Evolutionary conservation across 2,888 invertebrate genomes (phyloP), one percentile per base, ranked within the genome.

Genomic region (Apodemia mormo): DNA sequence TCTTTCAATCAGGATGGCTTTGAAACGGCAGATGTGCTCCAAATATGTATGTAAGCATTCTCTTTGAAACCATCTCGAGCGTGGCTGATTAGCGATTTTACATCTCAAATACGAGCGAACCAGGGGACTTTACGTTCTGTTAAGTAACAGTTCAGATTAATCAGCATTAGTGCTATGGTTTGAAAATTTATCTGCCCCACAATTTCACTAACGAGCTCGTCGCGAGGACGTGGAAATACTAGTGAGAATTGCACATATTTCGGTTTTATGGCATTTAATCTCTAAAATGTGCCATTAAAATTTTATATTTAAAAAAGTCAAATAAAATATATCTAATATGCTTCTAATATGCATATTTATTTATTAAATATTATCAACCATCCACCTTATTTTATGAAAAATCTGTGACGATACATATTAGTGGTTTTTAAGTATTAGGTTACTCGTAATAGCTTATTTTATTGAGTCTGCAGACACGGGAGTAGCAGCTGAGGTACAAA

Each of bases 1-100:
- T 72, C 76, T 76, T 78, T 75, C 76, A 78, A 77, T 77, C 77
- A 77, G 73, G 68, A 70, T 56, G 67, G 71, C 71, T 75, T 76
- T 75, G 73, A 72, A 71, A 67, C 61, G 49, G 65, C 70, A 64
- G 29, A 49, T 64, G 33, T 37, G 67, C 52, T 67, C 52, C 54
- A 52, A 33, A 67, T 37, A 54, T 67, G 65, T 37, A 54, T 67
- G 65, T 65, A 66, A 68, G 68, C 68, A 61, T 70, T 70, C 69
- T 70, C 71, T 69, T 72, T 70, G 74, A 69, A 70, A 69, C 54
- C 68, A 73, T 67, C 54, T 68, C 71, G 68, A 73, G 71, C 73
- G 71, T 68, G 54, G 71, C 72, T 75, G 73, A 76, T 76, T 75
- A 75, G 71, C 71, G 70, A 71, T 73, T 73, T 73, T 71, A 71